Percentiles rank a stretch among this genome's conserved stretches.
phyloP scores from a whole-genome alignment of 2,888 invertebrate species.

The Clitarchus hookeri region DNA sequence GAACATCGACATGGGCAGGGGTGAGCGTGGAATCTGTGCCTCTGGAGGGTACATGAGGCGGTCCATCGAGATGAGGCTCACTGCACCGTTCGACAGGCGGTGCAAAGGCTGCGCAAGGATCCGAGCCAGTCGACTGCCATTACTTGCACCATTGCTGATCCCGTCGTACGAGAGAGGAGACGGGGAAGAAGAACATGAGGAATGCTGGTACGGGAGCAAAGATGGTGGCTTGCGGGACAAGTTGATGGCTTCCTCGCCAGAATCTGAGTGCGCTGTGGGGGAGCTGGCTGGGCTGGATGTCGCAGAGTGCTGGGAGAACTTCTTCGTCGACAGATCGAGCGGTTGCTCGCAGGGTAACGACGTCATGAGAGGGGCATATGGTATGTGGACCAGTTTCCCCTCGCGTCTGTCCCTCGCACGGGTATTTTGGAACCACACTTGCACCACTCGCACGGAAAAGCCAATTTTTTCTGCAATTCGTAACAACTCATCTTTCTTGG shows the following conservation, averaged over 20 bases:
- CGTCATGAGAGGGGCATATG: constrained; percentile 53
- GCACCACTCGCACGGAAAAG: constrained; percentile 78
- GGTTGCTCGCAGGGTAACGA: constrained; percentile 69
- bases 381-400: constrained; percentile 58
- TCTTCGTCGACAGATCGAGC: constrained; percentile 87
- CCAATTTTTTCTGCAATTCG: constrained; percentile 80
- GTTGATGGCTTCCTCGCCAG: constrained; percentile 70
- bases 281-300: constrained; percentile 67
- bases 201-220: constrained; percentile 54
- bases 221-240: constrained; percentile 67
- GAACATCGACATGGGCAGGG: constrained; percentile 38
- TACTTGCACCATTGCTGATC: constrained; percentile 50
- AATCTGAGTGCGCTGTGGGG: constrained; percentile 63
- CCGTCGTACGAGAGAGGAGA: constrained; percentile 55
- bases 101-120: constrained; percentile 56
- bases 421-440: constrained; percentile 97
- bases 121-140: constrained; percentile 56
- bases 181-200: constrained; percentile 63
- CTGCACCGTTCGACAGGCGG: constrained; percentile 44
- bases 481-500: constrained; percentile 91
- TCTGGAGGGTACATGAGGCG: constrained; percentile 60
- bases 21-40: constrained; percentile 35
- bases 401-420: constrained; percentile 85
- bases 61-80: constrained; percentile 68
- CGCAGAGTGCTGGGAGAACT: constrained; percentile 59